phyloP scores from a whole-genome alignment of 2,888 invertebrate genomes.

The Drosophila ezoana region DNA sequence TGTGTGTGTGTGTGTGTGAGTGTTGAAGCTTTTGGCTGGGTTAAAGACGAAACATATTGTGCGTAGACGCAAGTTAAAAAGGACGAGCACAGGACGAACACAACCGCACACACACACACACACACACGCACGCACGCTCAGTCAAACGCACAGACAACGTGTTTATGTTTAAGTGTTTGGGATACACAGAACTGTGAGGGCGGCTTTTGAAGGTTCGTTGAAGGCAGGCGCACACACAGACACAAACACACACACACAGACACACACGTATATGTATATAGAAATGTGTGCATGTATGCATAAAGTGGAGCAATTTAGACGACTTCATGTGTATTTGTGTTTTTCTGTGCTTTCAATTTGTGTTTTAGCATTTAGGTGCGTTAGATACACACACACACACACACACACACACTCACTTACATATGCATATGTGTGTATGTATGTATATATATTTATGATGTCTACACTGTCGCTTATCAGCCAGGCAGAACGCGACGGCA shows the following conservation, averaged over 20 bases:
- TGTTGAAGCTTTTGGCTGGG: conserved; percentile 69
- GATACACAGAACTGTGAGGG: conserved; percentile 47
- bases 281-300: conserved; percentile 16
- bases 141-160: conserved; percentile 64
- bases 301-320: conserved; percentile 73
- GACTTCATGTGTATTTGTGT: conserved; percentile 62
- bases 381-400: conserved; percentile 37
- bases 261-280: conserved; percentile 14
- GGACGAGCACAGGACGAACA: conserved; percentile 45
- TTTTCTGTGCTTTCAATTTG: conserved; percentile 65
- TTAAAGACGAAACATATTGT: conserved; percentile 80
- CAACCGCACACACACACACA: conserved; percentile 33
- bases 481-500: conserved; percentile 36
- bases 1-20: no score
- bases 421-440: conserved; percentile 1
- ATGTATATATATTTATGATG: conserved; percentile 66
- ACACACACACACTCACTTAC: neutral
- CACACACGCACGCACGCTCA: conserved; percentile 37
- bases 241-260: conserved; percentile 25
- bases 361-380: conserved; percentile 60
- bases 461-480: conserved; percentile 75
- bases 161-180: conserved; percentile 78
- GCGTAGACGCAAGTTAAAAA: conserved; percentile 69
- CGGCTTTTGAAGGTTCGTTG: conserved; percentile 30
- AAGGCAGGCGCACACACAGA: conserved; percentile 26